phyloP scores from a whole-genome alignment of 2,797 vertebrate genomes.

The Galaxias olidus region DNA sequence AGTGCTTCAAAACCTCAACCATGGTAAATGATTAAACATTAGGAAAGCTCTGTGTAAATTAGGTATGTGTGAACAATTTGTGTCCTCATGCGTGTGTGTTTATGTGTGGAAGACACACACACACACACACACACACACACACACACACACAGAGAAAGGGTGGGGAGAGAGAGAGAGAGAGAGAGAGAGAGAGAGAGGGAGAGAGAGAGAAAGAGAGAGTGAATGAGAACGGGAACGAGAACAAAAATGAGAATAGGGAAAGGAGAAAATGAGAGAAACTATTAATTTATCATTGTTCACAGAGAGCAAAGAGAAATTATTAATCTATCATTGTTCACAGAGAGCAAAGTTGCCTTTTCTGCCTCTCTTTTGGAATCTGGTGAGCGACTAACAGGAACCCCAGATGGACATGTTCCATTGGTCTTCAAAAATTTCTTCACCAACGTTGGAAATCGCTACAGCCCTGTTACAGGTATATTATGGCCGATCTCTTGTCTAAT shows the following conservation, averaged over 20 bases:
- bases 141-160: too few species aligned
- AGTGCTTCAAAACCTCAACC: constrained; percentile 25
- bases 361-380: constrained; percentile 30
- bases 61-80: not conserved
- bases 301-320: too few species aligned
- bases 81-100: not conserved
- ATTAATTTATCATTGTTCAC: too few species aligned
- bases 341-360: constrained; percentile 40
- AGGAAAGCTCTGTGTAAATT: not conserved
- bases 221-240: too few species aligned
- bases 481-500: not conserved
- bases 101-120: too few species aligned
- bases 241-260: too few species aligned
- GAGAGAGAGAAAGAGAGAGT: not conserved
- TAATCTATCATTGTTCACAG: constrained; percentile 15
- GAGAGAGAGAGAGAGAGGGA: not conserved
- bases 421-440: constrained; percentile 40
- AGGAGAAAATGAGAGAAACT: too few species aligned
- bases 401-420: fast-evolving
- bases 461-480: constrained; percentile 33
- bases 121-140: too few species aligned
- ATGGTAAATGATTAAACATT: not conserved
- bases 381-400: not conserved
- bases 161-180: too few species aligned
- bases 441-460: constrained; percentile 49